Conservation (phyloP, 2,888 invertebrate genomes). For the Odontomyia ornata region DNA sequence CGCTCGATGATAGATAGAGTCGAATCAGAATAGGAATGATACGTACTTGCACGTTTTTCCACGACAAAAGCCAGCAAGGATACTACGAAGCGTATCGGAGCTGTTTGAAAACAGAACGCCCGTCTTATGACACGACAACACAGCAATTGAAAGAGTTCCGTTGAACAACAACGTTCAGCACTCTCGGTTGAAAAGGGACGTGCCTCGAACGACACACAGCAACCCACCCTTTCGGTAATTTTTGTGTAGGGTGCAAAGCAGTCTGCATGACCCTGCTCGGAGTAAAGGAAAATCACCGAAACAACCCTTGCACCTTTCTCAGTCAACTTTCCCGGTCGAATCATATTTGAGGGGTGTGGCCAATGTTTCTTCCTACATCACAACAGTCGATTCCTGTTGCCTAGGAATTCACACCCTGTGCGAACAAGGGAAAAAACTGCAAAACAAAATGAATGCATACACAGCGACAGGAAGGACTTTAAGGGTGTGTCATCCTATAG, state of each 20-base stretch:
- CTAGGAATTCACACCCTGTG: conserved; percentile 47
- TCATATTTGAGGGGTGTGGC: conserved; percentile 49
- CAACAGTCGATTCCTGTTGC: conserved; percentile 44
- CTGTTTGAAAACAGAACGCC: conserved; percentile 58
- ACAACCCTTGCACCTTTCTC: conserved; percentile 54
- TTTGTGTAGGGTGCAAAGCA: conserved; percentile 15
- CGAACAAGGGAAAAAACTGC: conserved; percentile 28
- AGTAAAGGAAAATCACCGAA: not conserved
- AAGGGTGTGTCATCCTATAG: conserved; percentile 47
- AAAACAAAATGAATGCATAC: conserved; percentile 40
- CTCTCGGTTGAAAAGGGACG: conserved; percentile 40
- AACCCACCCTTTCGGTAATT: conserved; percentile 52
- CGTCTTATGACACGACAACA: conserved; percentile 64
- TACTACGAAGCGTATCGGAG: not conserved
- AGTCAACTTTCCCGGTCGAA: conserved; percentile 50
- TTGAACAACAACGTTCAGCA: conserved; percentile 38
- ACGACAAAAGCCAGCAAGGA: not conserved
- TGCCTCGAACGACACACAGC: conserved; percentile 25
- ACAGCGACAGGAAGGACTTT: conserved; percentile 36
- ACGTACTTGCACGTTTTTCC: conserved; percentile 4
- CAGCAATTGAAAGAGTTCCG: conserved; percentile 61
- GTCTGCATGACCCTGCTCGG: not conserved
- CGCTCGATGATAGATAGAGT: conserved; percentile 35
- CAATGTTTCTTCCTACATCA: conserved; percentile 37
- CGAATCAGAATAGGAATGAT: not conserved